phyloP scores from a whole-genome alignment of 2,113 vertebrate species.

The Nothoprocta perdicaria region DNA sequence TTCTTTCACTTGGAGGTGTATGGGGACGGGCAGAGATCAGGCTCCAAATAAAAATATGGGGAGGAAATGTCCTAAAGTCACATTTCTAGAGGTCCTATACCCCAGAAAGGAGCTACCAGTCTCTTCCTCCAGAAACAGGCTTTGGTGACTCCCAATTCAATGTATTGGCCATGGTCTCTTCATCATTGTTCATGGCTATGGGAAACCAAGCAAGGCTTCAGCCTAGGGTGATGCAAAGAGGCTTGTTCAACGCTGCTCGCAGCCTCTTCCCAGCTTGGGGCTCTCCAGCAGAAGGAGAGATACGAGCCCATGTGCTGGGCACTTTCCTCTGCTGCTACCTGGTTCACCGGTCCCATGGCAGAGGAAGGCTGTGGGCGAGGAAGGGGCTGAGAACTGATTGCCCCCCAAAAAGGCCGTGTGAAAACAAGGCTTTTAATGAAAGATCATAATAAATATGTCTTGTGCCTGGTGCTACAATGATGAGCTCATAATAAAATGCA shows the following conservation, averaged over 20 bases:
- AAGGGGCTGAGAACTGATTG: neutral
- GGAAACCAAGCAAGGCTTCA: too few relatives aligned
- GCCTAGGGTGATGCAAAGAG: neutral
- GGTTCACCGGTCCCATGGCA: neutral
- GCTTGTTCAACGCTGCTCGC: neutral
- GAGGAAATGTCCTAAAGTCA: neutral
- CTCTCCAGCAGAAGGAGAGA: neutral
- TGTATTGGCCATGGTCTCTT: too few relatives aligned
- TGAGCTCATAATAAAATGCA: neutral
- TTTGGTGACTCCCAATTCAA: accelerated
- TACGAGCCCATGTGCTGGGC: neutral
- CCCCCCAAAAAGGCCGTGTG: neutral
- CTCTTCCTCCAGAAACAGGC: neutral
- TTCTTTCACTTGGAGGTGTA: accelerated
- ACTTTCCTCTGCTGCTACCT: neutral
- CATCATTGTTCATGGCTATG: too few relatives aligned
- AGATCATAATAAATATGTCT: too few relatives aligned
- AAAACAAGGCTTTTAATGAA: neutral
- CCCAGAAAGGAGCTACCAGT: neutral
- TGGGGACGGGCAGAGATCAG: neutral
- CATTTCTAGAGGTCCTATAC: accelerated
- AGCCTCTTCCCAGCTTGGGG: neutral
- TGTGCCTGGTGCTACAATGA: neutral
- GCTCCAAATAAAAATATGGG: accelerated
- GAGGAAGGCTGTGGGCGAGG: too few relatives aligned